Base-by-base conservation (phyloP, 2,113 vertebrate species). In the Nicator chloris region DNA sequence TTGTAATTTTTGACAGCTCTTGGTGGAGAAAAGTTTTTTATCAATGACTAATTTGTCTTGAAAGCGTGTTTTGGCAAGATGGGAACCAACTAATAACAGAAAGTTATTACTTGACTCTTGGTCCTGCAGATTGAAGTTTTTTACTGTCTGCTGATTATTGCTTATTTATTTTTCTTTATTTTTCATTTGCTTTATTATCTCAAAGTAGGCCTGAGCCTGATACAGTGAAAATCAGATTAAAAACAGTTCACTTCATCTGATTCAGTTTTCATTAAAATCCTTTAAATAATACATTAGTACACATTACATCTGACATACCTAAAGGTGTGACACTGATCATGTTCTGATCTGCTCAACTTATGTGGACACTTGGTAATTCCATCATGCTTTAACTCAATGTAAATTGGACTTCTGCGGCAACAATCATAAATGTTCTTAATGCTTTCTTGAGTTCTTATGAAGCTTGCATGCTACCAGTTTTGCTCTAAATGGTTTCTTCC, bases 191-290 rank as follows among this genome's bases (percentile, higher is more conserved):
- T 96, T 95, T 95, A 71, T 93, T 94, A 90, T 95, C 78, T 96
- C 66, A 73, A 37, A 83, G 60, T 88, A 70, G 63, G 75, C 40
- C 50, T 96, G 93, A 96, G 49, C n/a, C 65, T 42, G 56, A 90
- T 70, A 64, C 64, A 96, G 40, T 89, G 61, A 97, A 96, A 97
- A 97, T 95, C 90, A 97, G 84, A 96, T 97, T 96, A 96, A 94
- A 96, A 97, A 89, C 86, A 96, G 84, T 92, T 97, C 94, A 95
- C 90, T 97, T 96, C 44, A 60, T 97, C 85, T 90, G 91, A 91
- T 87, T 95, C 95, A 18, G 7, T 97, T 98, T 97, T 97, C 95
- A 96, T 95, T 96, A 94, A 95, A 95, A 96, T 92, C 63, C 50
- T 92, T 97, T 96, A 96, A 97, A 97, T 96, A 96, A 95, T 88